Evolutionary conservation across 2,113 vertebrate species (phyloP), one percentile per base, ranked within the genome.

Genomic region (Hassar affinis): DNA sequence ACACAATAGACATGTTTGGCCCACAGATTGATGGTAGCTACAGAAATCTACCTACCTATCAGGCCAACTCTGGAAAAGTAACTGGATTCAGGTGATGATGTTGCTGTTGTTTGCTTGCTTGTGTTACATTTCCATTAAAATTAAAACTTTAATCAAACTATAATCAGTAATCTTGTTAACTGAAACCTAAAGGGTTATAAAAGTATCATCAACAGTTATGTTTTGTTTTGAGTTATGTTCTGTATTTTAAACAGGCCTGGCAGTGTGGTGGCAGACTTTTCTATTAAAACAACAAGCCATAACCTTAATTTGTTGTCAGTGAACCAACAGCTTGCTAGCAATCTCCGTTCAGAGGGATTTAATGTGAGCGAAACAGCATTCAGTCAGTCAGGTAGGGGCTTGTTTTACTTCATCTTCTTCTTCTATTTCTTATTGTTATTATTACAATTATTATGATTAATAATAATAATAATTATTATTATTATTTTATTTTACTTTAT

Each of bases 251-350:
- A 2, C 54, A 86, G 85, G 25, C 56, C 75, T 72, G 85, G 85
- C 49, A 82, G 80, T 79, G 75, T 82, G 30, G 52, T 86, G 0
- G 51, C 81, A 82, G 85, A 86, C 47, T 86, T 86, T 33, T 8
- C 6, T 30, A 79, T 86, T 64, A 69, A 25, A 12, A 62, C 85
- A 72, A 25, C 7, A 42, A 66, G n/a, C 38, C 15, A 18, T 57
- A 54, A 64, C 22, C 25, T 17, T 22, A 49, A 42, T 62, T 56
- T 61, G 57, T 15, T 2, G 5, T 35, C 8, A 47, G 59, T 38
- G 20, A 86, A 62, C 20, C 11, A 33, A 74, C 10, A 59, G 1
- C 17, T 86, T 30, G 14, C 6, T 3, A 17, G 3, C 7, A 62
- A 35, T 27, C 80, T 86, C 9, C 51, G 10, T 74, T 18, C 3